These are phyloP conservation scores for Athetis lepigone DNA, from an alignment of 2,888 invertebrate genomes.

Conservation along the genomic window DNA sequence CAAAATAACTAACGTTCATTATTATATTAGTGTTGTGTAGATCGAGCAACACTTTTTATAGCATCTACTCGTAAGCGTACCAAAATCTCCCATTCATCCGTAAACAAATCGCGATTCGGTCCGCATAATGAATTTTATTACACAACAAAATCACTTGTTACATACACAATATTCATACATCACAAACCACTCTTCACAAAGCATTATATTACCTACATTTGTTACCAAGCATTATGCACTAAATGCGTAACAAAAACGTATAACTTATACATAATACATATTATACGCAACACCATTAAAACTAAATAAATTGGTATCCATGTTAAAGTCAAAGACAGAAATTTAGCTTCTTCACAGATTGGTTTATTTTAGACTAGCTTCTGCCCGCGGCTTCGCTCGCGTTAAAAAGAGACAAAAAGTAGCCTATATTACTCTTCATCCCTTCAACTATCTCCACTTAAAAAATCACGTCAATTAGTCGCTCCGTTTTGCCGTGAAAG, in stretches of 20 bases:
- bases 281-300: conserved; percentile 2
- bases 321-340: too few species aligned
- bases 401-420: too few species aligned
- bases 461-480: too few species aligned
- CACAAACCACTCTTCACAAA: conserved; percentile 7
- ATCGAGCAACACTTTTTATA: too few species aligned
- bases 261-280: not conserved
- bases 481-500: too few species aligned
- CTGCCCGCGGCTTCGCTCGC: too few species aligned
- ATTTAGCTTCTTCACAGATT: too few species aligned
- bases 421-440: too few species aligned
- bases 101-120: not conserved
- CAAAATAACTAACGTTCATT: too few species aligned
- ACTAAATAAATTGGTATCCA: conserved; percentile 34
- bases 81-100: not conserved
- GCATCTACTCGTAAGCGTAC: not conserved
- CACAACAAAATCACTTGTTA: not conserved
- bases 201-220: conserved; percentile 1
- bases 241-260: conserved; percentile 34
- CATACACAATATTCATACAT: conserved; percentile 11
- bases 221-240: not conserved
- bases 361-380: too few species aligned
- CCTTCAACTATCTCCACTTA: too few species aligned
- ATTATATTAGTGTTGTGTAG: too few species aligned
- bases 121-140: conserved; percentile 1